Evolutionary conservation across 2,113 vertebrate species (phyloP).

Genomic region (Entomyzon cyanotis): DNA sequence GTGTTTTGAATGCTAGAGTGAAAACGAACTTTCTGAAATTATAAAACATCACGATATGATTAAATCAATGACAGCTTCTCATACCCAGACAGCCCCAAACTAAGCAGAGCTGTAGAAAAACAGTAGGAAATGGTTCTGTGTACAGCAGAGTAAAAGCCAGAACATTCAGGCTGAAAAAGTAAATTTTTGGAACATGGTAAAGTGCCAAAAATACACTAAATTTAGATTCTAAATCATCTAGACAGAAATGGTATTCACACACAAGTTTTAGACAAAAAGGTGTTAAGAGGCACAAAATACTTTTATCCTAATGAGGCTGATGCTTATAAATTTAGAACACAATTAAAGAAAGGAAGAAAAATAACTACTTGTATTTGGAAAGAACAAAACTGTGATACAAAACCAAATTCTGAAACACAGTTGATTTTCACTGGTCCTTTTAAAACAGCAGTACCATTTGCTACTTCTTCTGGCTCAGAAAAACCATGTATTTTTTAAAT

Average conservation of each 20-base stretch:
- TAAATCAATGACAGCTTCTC: neutral
- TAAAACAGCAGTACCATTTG: neutral
- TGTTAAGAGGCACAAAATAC: neutral
- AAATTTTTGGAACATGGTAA: neutral
- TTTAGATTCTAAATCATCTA: neutral
- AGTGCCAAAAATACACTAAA: neutral
- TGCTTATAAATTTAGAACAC: neutral
- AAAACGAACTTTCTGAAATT: constrained; percentile 84
- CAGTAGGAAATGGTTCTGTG: neutral
- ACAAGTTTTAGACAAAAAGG: neutral
- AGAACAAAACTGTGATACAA: neutral
- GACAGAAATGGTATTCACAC: neutral
- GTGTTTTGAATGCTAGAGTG: constrained; percentile 78
- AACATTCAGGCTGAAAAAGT: neutral
- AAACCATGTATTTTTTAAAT: neutral
- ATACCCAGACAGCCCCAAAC: neutral
- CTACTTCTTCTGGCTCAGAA: neutral
- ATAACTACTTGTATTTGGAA: neutral
- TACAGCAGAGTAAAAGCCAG: neutral
- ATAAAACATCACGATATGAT: constrained; percentile 11
- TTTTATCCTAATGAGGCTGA: neutral
- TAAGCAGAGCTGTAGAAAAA: neutral
- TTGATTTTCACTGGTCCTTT: neutral
- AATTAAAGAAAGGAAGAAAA: neutral
- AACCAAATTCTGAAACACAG: neutral